Evolutionary conservation across 2,888 invertebrate species (phyloP), one percentile per base, ranked within the genome.

Genomic region (Eupithecia insigniata): DNA sequence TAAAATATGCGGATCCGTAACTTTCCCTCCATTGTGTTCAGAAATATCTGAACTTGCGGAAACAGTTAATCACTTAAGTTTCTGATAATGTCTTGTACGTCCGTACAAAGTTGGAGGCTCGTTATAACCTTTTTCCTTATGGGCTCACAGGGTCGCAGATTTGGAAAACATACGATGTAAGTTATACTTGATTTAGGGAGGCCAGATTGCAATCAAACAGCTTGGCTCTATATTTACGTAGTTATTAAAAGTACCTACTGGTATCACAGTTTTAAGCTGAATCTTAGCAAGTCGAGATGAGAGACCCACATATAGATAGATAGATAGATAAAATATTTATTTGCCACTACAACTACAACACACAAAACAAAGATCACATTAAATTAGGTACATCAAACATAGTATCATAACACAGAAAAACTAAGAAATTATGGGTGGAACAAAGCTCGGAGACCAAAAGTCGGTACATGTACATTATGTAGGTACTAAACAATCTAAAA

Each of bases 11-110:
- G 88, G 84, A 85, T 84, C 83, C 83, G 79, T 82, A 91, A 89
- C 86, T 89, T 87, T 83, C 69, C 67, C 73, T 76, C 87, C 85
- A 86, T 89, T 89, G 89, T 87, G 82, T 78, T 75, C 79, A 78
- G 75, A 74, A 77, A 67, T 69, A 71, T 78, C 76, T 72, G 76
- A 75, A 84, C 82, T 84, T 80, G 83, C 86, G 85, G 86, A 88
- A 87, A 87, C 86, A 74, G 79, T 90, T 91, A 91, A 91, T 91
- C 90, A 90, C 90, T 86, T 86, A 90, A 91, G 90, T 90, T 91
- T 85, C 82, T 85, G 86, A 89, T 90, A 89, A 86, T 85, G 87
- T 87, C 85, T 83, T 85, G 81, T 80, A 81, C 81, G 80, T 77
- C 74, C 69, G 79, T 77, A 73, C 71, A 69, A 78, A 79, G 79